Percentiles rank a stretch among this genome's conserved stretches.
phyloP scores from a whole-genome alignment of 2,113 vertebrate species.

The Raja brachyura region DNA sequence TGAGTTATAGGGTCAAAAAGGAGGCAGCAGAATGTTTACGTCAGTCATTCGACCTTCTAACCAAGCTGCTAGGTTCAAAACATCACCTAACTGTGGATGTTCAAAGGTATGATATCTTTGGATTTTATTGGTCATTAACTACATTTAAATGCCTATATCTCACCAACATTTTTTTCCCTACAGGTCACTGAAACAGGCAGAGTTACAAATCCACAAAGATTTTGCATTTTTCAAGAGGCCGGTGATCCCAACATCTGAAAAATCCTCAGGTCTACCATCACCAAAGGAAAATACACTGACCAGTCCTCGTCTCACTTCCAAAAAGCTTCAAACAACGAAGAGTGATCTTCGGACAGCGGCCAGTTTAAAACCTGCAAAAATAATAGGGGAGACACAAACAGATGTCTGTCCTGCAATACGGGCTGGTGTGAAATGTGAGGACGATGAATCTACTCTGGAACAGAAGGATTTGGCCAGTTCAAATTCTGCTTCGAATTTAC shows the following conservation, averaged over 20 bases:
- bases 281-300: background rate
- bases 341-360: constrained; percentile 13
- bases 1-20: constrained; percentile 17
- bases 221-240: background rate
- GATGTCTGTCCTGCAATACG: background rate
- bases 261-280: background rate
- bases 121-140: background rate
- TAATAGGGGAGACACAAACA: background rate
- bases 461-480: background rate
- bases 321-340: background rate
- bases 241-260: background rate
- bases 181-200: constrained; percentile 13
- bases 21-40: constrained; percentile 42
- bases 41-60: constrained; percentile 44
- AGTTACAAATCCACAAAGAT: background rate
- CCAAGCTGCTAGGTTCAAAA: constrained; percentile 42
- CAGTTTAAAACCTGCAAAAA: background rate
- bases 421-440: background rate
- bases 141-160: background rate
- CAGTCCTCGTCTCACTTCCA: background rate
- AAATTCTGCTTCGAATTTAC: background rate
- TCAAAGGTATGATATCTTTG: constrained; percentile 43
- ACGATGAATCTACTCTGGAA: background rate
- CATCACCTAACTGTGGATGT: constrained; percentile 43
- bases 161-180: background rate